These are phyloP conservation scores for Conops quadrifasciatus DNA, from an alignment of 2,888 invertebrate genomes.

Conservation along the genomic window DNA sequence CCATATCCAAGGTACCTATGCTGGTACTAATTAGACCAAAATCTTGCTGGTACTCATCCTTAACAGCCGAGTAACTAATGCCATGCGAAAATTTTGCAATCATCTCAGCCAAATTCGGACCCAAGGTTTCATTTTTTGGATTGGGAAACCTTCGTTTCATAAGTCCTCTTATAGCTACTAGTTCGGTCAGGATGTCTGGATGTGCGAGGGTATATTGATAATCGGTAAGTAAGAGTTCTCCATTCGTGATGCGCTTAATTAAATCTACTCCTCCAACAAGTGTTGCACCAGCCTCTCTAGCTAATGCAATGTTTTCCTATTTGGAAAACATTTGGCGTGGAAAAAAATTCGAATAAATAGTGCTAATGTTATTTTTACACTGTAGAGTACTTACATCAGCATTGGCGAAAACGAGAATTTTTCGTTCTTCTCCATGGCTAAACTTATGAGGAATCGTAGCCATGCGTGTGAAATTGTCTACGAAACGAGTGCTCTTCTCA, in stretches of 20 bases:
- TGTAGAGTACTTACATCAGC: conserved; percentile 65
- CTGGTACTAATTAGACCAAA: conserved; percentile 74
- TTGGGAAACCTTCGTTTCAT: conserved; percentile 82
- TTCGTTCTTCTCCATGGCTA: conserved; percentile 73
- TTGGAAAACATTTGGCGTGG: background rate
- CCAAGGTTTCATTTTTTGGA: conserved; percentile 73
- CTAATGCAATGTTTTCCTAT: conserved; percentile 66
- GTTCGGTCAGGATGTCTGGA: conserved; percentile 79
- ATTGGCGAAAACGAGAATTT: conserved; percentile 80
- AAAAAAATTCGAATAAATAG: background rate
- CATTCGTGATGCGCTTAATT: conserved; percentile 80
- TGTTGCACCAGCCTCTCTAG: conserved; percentile 76
- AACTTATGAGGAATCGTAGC: conserved; percentile 76
- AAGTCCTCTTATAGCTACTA: conserved; percentile 78
- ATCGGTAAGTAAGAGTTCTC: conserved; percentile 73
- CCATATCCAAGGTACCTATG: conserved; percentile 81
- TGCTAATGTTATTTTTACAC: background rate
- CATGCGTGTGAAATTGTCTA: conserved; percentile 76
- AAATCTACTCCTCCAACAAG: conserved; percentile 77
- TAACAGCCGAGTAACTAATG: conserved; percentile 73
- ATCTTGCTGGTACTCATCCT: conserved; percentile 76
- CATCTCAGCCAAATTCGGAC: conserved; percentile 70
- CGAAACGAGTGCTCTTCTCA: conserved; percentile 68
- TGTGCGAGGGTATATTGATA: conserved; percentile 81
- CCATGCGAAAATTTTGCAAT: conserved; percentile 75